Evolutionary conservation across 1,140 invertebrate species (phyloP).

Genomic region (Heliconius hermathena): DNA sequence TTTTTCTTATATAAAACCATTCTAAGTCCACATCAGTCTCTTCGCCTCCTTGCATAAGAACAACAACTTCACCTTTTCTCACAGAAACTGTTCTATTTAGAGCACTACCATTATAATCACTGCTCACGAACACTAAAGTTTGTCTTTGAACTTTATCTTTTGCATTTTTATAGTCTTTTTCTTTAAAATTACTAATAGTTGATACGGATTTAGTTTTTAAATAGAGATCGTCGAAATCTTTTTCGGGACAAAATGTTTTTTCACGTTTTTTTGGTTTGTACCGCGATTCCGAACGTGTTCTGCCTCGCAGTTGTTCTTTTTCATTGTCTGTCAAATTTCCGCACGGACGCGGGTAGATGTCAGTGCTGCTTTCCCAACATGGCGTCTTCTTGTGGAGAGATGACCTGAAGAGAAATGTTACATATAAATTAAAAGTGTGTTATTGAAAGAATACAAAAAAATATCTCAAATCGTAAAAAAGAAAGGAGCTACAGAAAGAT

Average conservation of each 20-base stretch:
- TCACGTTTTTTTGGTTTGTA: conserved; percentile 75
- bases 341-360: conserved; percentile 88
- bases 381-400: conserved; percentile 81
- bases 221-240: conserved; percentile 87
- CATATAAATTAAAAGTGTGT: not conserved
- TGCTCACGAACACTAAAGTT: conserved; percentile 86
- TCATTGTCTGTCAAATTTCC: conserved; percentile 89
- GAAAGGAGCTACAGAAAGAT: not conserved
- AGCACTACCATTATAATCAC: conserved; percentile 84
- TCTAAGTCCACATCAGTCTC: conserved; percentile 80
- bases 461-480: not conserved
- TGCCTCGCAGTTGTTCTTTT: conserved; percentile 83
- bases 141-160: conserved; percentile 73
- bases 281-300: conserved; percentile 82
- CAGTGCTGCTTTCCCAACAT: conserved; percentile 90
- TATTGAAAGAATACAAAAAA: not conserved
- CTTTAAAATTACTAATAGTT: conserved; percentile 67
- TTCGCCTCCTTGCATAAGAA: conserved; percentile 82
- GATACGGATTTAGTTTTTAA: conserved; percentile 82
- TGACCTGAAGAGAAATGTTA: conserved; percentile 53
- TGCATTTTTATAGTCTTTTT: conserved; percentile 55
- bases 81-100: conserved; percentile 84
- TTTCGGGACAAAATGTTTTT: conserved; percentile 83
- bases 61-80: conserved; percentile 88
- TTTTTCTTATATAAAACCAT: conserved; percentile 88